Base-by-base conservation (phyloP, 1,140 invertebrate species). In the Popillia japonica region DNA sequence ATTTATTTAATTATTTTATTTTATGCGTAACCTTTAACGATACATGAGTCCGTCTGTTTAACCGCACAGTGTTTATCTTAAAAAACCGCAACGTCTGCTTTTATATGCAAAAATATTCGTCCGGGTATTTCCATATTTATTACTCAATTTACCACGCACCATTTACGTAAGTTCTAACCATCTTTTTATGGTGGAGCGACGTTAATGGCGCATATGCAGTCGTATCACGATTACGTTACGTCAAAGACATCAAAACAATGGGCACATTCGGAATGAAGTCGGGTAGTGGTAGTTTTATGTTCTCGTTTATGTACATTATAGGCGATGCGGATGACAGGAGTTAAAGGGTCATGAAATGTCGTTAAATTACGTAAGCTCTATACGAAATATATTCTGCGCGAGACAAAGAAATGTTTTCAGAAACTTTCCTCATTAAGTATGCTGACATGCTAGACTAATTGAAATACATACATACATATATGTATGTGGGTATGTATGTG, bases 161-260 rank as follows among this genome's bases (percentile, higher is more conserved):
- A 55, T 55, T 55, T 55, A 55, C 48, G 48, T 55, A 55, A 55
- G 48, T n/a, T n/a, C n/a, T 55, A 55, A 55, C 48, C 48, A 17
- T 17, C 14, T 55, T 17, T 55, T 55, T 55, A 55, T 55, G 14
- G 11, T 17, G 48, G 17, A 55, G 14, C 48, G n/a, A 55, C 48
- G 48, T 55, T 14, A 55, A 14, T n/a, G 48, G 14, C 14, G 17
- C 48, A 55, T 17, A n/a, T 14, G 48, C 48, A 55, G n/a, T 55
- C 14, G n/a, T 14, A 2, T 55, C 48, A 55, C 48, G 48, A 55
- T n/a, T 55, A n/a, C 2, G 17, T 55, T 55, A 55, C 17, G 48
- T 17, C 14, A 55, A 55, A 55, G 48, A 55, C 48, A 17, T 17
- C 48, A 55, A 55, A 55, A 55, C 48, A 55, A 55, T 17, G 48